A percentile compares a stretch with the other conserved stretches of the same genome.
Conservation (phyloP, 2,113 vertebrate species). For the Bothrops jararaca region DNA sequence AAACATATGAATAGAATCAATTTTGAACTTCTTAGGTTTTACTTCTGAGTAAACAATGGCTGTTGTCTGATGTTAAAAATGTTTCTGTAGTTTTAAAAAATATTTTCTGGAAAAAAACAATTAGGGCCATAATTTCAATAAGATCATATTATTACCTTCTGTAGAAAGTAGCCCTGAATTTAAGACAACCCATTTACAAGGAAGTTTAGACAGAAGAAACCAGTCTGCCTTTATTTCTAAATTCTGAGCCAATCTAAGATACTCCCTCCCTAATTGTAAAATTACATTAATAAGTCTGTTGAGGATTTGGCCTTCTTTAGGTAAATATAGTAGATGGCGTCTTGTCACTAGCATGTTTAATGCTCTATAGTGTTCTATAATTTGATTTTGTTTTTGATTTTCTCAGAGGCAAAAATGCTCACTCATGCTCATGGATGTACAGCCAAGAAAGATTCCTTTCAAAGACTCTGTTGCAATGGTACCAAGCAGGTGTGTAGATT, state of each 20-base stretch:
- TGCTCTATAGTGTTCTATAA: not conserved
- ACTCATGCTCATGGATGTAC: not conserved
- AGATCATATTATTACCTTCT: not conserved
- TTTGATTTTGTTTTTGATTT: not conserved
- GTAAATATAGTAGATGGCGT: not conserved
- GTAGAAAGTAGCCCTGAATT: not conserved
- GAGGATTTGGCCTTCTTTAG: not conserved
- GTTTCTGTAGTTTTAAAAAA: not conserved
- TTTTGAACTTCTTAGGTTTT: not conserved
- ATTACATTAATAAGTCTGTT: not conserved
- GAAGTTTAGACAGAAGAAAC: not conserved
- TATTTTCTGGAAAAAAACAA: not conserved
- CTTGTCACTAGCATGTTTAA: not conserved
- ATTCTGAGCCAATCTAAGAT: not conserved
- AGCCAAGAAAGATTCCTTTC: not conserved
- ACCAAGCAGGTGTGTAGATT: conserved; percentile 45
- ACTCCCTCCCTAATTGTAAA: not conserved
- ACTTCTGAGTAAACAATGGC: not conserved
- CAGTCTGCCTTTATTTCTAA: not conserved
- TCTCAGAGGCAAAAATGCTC: conserved; percentile 33
- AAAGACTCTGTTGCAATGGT: conserved; percentile 6
- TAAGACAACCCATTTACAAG: not conserved
- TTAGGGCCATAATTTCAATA: not conserved
- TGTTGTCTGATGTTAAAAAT: not conserved
- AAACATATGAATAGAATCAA: not conserved